Evolutionary conservation across 1,140 invertebrate genomes (phyloP), one percentile per base, ranked within the genome.

Genomic region (Calephelis virginiensis): DNA sequence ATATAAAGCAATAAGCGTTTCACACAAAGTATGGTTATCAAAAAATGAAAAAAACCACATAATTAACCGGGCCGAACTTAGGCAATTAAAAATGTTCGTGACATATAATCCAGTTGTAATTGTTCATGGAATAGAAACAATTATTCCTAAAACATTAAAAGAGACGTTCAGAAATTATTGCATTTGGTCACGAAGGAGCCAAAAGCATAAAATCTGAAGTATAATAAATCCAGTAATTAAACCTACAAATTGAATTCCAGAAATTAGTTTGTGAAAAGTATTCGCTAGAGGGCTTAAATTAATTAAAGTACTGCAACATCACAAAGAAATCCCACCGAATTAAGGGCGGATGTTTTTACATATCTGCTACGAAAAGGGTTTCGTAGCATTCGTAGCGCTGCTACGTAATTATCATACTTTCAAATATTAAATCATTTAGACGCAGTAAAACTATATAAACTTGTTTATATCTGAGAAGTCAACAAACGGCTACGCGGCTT

Each of bases 201-300:
- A 17, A 0, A 28, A 5, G 17, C 11, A 28, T 56, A 28, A 56
- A 28, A 10, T 28, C 38, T n/a, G 12, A 59, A 40, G 28, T 12
- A n/a, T 38, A 38, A 38, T 59, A 38, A 59, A 38, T 59, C 28
- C 28, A 8, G 17, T 59, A 40, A 59, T 59, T 38, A 59, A 59
- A 59, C 28, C 56, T 38, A 59, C 28, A 59, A 59, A 59, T 59
- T 59, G 56, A 59, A 59, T 59, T 59, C 28, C 28, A 59, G 11
- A 59, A 59, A 59, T 59, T 12, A 17, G 11, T n/a, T 59, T 59
- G 12, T 59, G 12, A n/a, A 38, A 59, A 37, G 6, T 38, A 59
- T 59, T 38, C 56, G 8, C 12, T 38, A 37, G 5, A 12, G 56
- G 28, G 56, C 17, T 38, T 38, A 6, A 38, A 40, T 11, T 59